Evolutionary conservation across 2,888 invertebrate species (phyloP).

Genomic region (Eudasyphora cyanicolor): DNA sequence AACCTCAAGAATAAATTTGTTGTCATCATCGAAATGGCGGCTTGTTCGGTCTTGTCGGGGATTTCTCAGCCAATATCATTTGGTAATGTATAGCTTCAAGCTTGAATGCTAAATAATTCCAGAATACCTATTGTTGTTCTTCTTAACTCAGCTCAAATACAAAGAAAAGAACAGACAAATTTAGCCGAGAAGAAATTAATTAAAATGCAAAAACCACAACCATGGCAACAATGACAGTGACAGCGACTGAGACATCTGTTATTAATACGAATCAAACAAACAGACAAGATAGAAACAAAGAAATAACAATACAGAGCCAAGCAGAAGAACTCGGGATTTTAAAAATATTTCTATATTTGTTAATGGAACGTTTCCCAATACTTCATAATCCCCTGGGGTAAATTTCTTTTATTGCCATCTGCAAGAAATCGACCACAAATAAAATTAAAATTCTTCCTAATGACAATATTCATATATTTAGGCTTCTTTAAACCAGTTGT

Average conservation of each 20-base stretch:
- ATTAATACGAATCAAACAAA: slow-evolving; percentile 8
- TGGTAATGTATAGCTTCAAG: not conserved
- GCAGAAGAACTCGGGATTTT: not conserved
- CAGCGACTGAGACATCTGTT: too few species aligned
- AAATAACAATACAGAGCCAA: not conserved
- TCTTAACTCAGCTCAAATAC: not conserved
- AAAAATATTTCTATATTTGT: not conserved
- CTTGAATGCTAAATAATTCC: slow-evolving; percentile 1
- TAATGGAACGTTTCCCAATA: not conserved
- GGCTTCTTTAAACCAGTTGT: not conserved
- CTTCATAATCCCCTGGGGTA: not conserved
- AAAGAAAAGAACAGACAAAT: slow-evolving; percentile 4
- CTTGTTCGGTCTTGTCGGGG: not conserved
- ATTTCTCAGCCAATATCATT: not conserved
- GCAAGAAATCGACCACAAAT: not conserved
- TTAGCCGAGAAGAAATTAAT: slow-evolving; percentile 11
- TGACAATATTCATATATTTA: not conserved
- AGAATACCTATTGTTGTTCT: not conserved
- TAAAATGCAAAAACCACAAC: slow-evolving; percentile 35
- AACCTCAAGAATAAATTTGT: slow-evolving; percentile 8
- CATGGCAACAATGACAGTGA: not conserved
- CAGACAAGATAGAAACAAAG: not conserved
- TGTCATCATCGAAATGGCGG: slow-evolving; percentile 10
- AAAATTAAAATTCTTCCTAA: not conserved
- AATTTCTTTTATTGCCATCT: not conserved